Conservation (phyloP, 2,113 vertebrate genomes). For the chimpanzee (Pan troglodytes) region NHGRI_mPanTro3-v2.1_pri NC_072414.2:51225501-51226000, state of each 20-base stretch:
- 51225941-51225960: not conserved
- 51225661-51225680: slow-evolving; percentile 9
- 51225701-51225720: slow-evolving; percentile 72
- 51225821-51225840: not conserved
- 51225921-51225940: not conserved
- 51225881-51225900: slow-evolving; percentile 41
- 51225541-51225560: not conserved
- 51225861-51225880: slow-evolving; percentile 60
- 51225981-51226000: slow-evolving; percentile 98
- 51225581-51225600: not conserved
- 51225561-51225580: not conserved
- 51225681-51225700: slow-evolving; percentile 58
- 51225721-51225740: slow-evolving; percentile 62
- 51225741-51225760: slow-evolving; percentile 31
- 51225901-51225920: not conserved
- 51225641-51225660: not conserved
- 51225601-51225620: not conserved
- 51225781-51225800: slow-evolving; percentile 42
- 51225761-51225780: slow-evolving; percentile 1
- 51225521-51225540: not conserved
- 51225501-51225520: not conserved
- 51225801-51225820: slow-evolving; percentile 40
- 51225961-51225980: slow-evolving; percentile 87
- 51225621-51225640: not conserved
- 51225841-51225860: slow-evolving; percentile 50